These are phyloP conservation scores for Myripristis murdjan DNA, from an alignment of 2,797 vertebrate species.

Conservation along the genomic window DNA sequence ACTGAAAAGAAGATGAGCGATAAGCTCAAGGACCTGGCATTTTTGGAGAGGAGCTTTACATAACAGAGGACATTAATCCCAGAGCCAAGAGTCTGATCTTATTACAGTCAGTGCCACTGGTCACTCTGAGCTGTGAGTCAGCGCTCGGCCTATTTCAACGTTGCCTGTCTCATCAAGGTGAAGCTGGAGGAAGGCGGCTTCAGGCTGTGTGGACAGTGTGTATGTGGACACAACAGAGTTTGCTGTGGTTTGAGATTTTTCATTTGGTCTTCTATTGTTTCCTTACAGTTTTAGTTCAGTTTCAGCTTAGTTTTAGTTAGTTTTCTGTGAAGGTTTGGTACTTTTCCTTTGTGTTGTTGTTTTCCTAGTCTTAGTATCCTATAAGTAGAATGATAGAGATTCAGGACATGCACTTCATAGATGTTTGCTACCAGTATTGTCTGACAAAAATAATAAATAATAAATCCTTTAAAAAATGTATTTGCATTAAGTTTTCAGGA, in stretches of 20 bases:
- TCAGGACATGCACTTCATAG: no score
- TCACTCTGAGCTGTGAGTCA: slow-evolving; percentile 66
- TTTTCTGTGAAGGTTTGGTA: not conserved
- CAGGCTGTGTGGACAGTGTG: not conserved
- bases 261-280: not conserved
- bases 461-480: no score
- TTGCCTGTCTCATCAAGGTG: slow-evolving; percentile 32
- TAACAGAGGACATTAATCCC: slow-evolving; percentile 52
- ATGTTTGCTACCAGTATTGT: no score
- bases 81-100: slow-evolving; percentile 55
- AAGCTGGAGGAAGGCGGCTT: slow-evolving; percentile 24
- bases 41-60: slow-evolving; percentile 52
- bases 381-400: no score
- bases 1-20: slow-evolving; percentile 8
- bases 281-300: no score
- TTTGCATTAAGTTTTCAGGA: no score
- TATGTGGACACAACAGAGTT: not conserved
- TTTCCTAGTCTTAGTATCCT: no score
- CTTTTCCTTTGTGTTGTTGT: no score
- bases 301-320: not conserved
- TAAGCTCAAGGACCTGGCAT: slow-evolving; percentile 22
- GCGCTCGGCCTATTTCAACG: slow-evolving; percentile 42
- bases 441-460: no score
- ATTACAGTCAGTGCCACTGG: slow-evolving; percentile 61
- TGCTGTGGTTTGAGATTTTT: not conserved